Conservation (phyloP, 2,888 invertebrate genomes). For the Pantelozetes paolii region DNA sequence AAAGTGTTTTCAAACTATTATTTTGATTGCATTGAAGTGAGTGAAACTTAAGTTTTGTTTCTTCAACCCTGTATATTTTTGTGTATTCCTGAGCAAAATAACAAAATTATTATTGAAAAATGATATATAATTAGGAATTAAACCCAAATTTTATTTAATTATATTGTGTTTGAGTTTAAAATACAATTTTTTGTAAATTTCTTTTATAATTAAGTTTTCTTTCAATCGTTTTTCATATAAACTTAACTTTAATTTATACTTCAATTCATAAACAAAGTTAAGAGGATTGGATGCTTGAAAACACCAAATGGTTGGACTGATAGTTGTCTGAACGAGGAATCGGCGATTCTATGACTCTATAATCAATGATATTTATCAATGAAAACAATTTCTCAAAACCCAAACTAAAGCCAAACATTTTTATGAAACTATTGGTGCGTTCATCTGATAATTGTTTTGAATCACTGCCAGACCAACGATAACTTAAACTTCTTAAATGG, state of each 20-base stretch:
- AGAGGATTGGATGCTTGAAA: too few relatives aligned
- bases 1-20: too few relatives aligned
- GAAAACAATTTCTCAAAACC: neutral
- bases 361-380: neutral
- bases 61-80: too few relatives aligned
- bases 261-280: neutral
- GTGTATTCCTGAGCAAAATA: too few relatives aligned
- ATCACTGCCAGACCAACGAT: neutral
- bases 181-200: neutral
- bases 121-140: slow-evolving; percentile 10
- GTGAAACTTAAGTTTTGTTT: too few relatives aligned
- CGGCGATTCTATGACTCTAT: neutral
- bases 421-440: slow-evolving; percentile 5
- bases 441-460: slow-evolving; percentile 20
- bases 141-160: neutral
- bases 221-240: neutral
- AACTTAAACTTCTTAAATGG: neutral
- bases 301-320: too few relatives aligned
- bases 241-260: neutral
- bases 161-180: neutral
- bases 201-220: neutral
- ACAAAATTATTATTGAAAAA: too few relatives aligned
- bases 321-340: neutral
- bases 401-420: slow-evolving; percentile 9
- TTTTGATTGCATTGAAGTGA: too few relatives aligned